phyloP scores from a whole-genome alignment of 2,797 vertebrate species.

The Anguilla obscura region DNA sequence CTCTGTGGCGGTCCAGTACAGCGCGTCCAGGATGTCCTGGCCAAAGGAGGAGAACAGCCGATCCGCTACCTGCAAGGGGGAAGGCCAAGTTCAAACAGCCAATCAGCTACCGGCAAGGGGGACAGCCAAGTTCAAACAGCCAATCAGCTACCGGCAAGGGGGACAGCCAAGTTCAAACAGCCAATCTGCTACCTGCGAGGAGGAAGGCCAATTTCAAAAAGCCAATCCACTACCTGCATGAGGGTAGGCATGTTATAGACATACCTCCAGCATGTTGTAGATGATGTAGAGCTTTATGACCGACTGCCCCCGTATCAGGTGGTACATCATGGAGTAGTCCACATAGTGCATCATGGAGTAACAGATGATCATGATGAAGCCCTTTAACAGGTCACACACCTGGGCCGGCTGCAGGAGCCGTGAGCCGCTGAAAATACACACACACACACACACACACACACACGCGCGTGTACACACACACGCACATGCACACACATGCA shows the following conservation, averaged over 20 bases:
- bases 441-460: constrained; percentile 39
- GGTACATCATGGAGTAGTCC: constrained; percentile 99
- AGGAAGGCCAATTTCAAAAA: background rate
- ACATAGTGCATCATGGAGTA: constrained; percentile 99
- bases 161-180: background rate
- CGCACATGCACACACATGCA: constrained; percentile 4
- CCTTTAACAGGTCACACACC: constrained; percentile 95
- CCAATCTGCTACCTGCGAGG: background rate
- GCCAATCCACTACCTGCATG: no score
- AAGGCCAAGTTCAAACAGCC: background rate
- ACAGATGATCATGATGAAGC: constrained; percentile 90
- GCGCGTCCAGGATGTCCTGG: constrained; percentile 95
- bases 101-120: background rate
- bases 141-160: background rate
- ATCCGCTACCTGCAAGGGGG: constrained; percentile 84
- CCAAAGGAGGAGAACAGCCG: constrained; percentile 97
- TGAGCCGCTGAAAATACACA: constrained; percentile 75
- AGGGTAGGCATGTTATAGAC: background rate
- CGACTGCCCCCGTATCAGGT: constrained; percentile 95
- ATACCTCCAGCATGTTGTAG: constrained; percentile 99
- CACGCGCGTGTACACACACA: constrained; percentile 21
- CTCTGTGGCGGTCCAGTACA: constrained; percentile 98
- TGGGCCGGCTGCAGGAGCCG: constrained; percentile 94
- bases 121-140: background rate
- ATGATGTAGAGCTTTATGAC: constrained; percentile 99